Evolutionary conservation across 2,797 vertebrate species (phyloP).

Genomic region (Notoglanidium macrostoma): DNA sequence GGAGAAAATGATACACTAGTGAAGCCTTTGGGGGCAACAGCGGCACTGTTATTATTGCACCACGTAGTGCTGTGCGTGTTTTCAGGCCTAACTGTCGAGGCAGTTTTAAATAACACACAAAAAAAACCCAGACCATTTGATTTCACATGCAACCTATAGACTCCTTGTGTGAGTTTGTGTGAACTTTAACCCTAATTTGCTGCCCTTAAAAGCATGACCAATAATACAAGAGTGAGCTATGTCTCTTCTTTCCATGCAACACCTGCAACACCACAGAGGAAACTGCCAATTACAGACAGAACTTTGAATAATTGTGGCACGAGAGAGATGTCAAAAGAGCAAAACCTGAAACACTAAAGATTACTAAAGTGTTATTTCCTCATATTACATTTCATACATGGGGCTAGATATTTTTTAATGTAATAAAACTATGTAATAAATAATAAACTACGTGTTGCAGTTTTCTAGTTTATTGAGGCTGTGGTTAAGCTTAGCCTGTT

Average conservation of each 20-base stretch:
- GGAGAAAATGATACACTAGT: neutral
- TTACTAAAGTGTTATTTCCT: neutral
- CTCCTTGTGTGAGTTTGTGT: neutral
- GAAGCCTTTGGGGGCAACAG: neutral
- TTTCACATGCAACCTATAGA: neutral
- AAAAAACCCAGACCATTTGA: neutral
- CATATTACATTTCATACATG: neutral
- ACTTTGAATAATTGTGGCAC: neutral
- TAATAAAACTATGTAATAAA: no score
- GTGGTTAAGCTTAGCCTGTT: conserved; percentile 5
- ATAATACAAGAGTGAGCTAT: neutral
- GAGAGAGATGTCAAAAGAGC: neutral
- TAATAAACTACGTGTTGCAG: neutral
- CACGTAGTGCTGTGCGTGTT: neutral
- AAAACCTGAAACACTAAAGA: neutral
- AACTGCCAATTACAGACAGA: neutral
- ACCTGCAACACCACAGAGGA: neutral
- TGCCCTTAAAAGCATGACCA: neutral
- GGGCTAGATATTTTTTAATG: neutral
- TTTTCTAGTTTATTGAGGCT: neutral
- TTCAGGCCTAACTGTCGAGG: neutral
- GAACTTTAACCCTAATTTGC: neutral
- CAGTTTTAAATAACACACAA: neutral
- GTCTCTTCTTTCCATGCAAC: neutral
- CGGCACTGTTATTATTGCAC: neutral